A percentile compares a stretch with the other conserved stretches of the same genome.
Conservation (phyloP, 1,140 invertebrate genomes). For the Galleria mellonella region DNA sequence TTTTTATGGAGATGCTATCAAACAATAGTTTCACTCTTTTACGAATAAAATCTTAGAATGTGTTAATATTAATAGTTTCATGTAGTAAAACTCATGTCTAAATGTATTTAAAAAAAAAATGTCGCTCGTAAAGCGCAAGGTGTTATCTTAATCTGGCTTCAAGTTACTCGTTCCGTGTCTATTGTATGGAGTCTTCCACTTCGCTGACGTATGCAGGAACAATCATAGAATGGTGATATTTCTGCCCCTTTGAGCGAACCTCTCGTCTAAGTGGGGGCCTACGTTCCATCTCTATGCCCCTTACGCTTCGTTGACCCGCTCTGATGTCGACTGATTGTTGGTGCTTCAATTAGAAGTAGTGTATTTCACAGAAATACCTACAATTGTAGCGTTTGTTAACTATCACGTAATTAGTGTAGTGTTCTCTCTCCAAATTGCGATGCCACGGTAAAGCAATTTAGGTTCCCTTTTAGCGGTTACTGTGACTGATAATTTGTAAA, state of each 20-base stretch:
- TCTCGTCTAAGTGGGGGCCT: constrained; percentile 4
- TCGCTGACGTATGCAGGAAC: constrained; percentile 28
- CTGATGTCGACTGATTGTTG: too few relatives aligned
- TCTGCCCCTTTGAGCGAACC: constrained; percentile 28
- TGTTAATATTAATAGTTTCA: neutral
- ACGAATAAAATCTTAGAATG: neutral
- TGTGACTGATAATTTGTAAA: too few relatives aligned
- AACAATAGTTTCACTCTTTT: too few relatives aligned
- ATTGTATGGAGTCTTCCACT: constrained; percentile 32
- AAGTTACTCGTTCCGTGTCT: constrained; percentile 21
- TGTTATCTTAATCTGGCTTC: constrained; percentile 45
- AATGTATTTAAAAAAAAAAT: neutral
- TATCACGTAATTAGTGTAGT: too few relatives aligned
- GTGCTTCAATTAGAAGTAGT: too few relatives aligned
- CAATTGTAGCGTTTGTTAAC: too few relatives aligned
- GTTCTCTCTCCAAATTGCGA: too few relatives aligned
- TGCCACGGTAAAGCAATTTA: too few relatives aligned
- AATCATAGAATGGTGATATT: constrained; percentile 26
- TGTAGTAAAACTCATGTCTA: neutral
- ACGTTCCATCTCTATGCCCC: neutral
- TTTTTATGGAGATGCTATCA: too few relatives aligned
- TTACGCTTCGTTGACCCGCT: too few relatives aligned
- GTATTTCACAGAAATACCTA: too few relatives aligned
- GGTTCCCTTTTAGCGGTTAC: too few relatives aligned
- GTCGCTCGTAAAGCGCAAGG: constrained; percentile 15